phyloP scores from a whole-genome alignment of 2,797 vertebrate species.

The Schizothorax lantsangensis region DNA sequence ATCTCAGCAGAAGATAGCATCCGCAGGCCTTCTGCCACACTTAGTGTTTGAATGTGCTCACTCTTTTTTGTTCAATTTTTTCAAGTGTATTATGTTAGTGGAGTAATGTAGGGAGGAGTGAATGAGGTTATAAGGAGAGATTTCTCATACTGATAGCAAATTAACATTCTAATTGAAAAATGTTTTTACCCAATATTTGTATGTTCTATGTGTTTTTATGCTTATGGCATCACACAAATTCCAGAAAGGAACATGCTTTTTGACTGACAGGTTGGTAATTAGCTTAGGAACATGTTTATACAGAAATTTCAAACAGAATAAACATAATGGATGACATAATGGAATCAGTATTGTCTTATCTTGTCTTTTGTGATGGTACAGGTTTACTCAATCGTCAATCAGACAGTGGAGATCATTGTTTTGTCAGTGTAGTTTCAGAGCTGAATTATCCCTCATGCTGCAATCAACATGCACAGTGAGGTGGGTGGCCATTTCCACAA shows the following conservation, averaged over 20 bases:
- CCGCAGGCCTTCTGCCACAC: not conserved
- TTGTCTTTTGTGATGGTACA: constrained; percentile 11
- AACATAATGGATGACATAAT: constrained; percentile 37
- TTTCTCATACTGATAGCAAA: not conserved
- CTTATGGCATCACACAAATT: not conserved
- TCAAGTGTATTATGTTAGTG: not conserved
- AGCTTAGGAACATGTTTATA: not conserved
- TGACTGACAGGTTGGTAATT: not conserved
- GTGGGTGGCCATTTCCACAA: constrained; percentile 16
- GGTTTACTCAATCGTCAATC: constrained; percentile 21
- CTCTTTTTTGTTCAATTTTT: not conserved
- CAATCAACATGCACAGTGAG: constrained; percentile 38
- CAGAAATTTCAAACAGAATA: not conserved
- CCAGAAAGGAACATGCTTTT: not conserved
- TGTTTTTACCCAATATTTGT: not conserved
- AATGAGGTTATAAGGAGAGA: not conserved
- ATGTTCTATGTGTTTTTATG: not conserved
- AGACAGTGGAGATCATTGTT: constrained; percentile 68
- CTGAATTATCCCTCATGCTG: constrained; percentile 24
- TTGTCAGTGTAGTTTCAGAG: constrained; percentile 43
- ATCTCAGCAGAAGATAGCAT: not conserved
- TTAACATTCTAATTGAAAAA: not conserved
- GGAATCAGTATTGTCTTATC: constrained; percentile 26
- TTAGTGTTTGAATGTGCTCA: not conserved
- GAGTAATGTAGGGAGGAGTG: not conserved